Evolutionary conservation across 2,113 vertebrate genomes (phyloP).

Genomic region (Cygnus atratus): DNA sequence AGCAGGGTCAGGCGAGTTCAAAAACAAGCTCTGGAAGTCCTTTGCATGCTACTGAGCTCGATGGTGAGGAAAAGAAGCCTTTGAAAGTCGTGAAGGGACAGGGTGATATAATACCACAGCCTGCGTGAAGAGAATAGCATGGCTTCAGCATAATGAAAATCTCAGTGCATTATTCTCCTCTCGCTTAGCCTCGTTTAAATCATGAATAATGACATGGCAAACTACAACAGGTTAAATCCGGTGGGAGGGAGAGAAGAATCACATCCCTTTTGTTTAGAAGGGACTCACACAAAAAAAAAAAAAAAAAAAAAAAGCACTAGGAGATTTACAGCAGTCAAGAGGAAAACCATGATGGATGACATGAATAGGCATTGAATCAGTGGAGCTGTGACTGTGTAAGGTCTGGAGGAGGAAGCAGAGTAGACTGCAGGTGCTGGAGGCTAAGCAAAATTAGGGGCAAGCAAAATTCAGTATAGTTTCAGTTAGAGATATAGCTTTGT

Average conservation of each 20-base stretch:
- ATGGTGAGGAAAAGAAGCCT: slow-evolving; percentile 27
- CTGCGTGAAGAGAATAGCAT: not conserved
- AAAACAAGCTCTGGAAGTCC: slow-evolving; percentile 35
- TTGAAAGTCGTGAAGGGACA: slow-evolving; percentile 32
- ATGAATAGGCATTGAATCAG: not conserved
- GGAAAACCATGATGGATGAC: not conserved
- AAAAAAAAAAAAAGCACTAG: not conserved
- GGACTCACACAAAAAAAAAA: not conserved
- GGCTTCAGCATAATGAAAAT: slow-evolving; percentile 37
- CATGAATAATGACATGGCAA: slow-evolving; percentile 42
- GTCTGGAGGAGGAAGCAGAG: not conserved
- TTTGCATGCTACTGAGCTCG: slow-evolving; percentile 6
- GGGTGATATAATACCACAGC: slow-evolving; percentile 5
- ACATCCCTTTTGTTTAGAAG: slow-evolving; percentile 33
- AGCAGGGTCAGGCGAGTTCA: slow-evolving; percentile 40
- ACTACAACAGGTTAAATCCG: slow-evolving; percentile 45
- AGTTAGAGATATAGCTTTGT: not conserved
- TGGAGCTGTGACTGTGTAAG: not conserved
- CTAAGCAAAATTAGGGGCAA: not conserved
- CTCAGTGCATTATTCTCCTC: not conserved
- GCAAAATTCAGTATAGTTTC: not conserved
- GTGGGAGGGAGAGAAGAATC: slow-evolving; percentile 31
- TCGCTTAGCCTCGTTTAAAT: slow-evolving; percentile 27
- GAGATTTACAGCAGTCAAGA: slow-evolving; percentile 31
- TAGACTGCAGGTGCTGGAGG: not conserved